Evolutionary conservation across 2,888 invertebrate species (phyloP).

Genomic region (Perizoma flavofasciatum): DNA sequence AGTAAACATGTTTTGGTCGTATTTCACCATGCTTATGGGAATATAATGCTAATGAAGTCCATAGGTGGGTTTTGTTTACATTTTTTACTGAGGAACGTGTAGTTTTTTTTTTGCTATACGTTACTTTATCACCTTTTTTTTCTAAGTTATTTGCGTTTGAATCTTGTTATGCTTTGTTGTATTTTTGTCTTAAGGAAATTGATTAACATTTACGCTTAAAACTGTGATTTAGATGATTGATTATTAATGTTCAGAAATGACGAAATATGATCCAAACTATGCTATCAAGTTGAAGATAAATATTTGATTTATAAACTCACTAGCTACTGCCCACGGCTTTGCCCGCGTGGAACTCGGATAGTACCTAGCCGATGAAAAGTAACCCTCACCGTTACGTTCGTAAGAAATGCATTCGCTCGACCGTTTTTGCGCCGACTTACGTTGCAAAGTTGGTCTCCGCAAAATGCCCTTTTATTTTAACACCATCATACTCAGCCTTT

Average conservation of each 20-base stretch:
- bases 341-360: too few relatives aligned
- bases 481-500: too few relatives aligned
- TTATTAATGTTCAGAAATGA: too few relatives aligned
- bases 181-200: background rate
- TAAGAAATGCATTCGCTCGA: too few relatives aligned
- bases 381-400: too few relatives aligned
- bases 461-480: too few relatives aligned
- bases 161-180: background rate
- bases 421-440: too few relatives aligned
- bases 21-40: conserved; percentile 43
- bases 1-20: conserved; percentile 51
- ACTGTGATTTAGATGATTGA: too few relatives aligned
- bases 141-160: conserved; percentile 6
- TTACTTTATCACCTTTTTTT: conserved; percentile 17
- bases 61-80: conserved; percentile 47
- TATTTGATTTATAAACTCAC: background rate
- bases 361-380: too few relatives aligned
- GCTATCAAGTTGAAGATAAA: background rate
- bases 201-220: background rate
- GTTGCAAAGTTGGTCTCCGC: too few relatives aligned
- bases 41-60: conserved; percentile 52
- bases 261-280: too few relatives aligned
- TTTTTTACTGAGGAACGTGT: conserved; percentile 42
- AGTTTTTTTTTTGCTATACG: conserved; percentile 34
- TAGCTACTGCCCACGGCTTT: too few relatives aligned